Conservation (phyloP, 2,113 vertebrate species). For the Tricholaema leucomelas region DNA sequence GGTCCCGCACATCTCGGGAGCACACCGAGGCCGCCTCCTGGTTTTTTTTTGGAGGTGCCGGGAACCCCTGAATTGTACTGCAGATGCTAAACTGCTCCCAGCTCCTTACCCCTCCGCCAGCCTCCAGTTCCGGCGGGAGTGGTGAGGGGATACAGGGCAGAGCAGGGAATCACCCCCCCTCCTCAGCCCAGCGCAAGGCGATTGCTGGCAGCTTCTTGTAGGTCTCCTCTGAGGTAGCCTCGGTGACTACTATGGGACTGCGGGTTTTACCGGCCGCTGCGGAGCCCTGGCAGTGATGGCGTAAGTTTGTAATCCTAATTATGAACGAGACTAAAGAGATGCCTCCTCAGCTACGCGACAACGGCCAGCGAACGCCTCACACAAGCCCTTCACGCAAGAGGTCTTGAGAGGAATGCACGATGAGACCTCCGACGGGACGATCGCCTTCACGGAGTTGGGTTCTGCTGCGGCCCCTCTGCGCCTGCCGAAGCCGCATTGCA, state of each 20-base stretch:
- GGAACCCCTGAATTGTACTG: neutral
- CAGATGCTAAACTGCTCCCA: neutral
- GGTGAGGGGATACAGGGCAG: neutral
- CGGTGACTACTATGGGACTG: slow-evolving; percentile 52
- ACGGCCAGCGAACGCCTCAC: neutral
- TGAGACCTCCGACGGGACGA: neutral
- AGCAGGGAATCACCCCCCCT: neutral
- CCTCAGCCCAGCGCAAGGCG: neutral
- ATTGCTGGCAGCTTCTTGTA: slow-evolving; percentile 21
- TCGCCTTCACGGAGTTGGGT: neutral
- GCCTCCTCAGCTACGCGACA: neutral
- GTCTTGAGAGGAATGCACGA: neutral
- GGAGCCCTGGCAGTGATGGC: slow-evolving; percentile 52
- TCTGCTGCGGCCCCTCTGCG: neutral
- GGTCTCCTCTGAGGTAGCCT: neutral
- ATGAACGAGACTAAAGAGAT: neutral
- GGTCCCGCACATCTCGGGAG: accelerated
- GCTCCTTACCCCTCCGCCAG: neutral
- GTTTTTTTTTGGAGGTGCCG: neutral
- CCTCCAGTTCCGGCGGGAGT: neutral
- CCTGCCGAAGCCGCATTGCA: neutral
- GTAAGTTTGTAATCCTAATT: slow-evolving; percentile 58
- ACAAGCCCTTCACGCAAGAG: neutral
- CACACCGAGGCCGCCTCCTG: neutral
- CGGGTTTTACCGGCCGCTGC: slow-evolving; percentile 48